These are phyloP conservation scores for Peromyscus californicus DNA, from an alignment of 2,113 vertebrate genomes.

Conservation along the genomic window DNA sequence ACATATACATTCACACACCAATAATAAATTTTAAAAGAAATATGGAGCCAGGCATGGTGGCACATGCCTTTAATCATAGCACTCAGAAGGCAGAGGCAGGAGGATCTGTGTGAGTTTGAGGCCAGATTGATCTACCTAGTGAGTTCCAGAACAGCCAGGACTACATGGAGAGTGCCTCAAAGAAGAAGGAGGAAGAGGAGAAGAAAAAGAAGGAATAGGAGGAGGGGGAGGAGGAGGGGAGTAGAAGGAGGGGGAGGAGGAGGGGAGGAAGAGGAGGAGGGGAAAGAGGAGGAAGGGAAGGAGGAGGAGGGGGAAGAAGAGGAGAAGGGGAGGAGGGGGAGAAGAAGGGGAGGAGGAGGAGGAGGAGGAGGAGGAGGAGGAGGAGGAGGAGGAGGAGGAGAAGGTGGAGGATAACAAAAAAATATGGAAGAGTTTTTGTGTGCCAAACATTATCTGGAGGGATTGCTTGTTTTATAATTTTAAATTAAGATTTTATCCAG, in stretches of 20 bases:
- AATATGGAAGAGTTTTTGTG: background rate
- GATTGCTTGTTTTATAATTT: background rate
- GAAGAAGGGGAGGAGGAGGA: too few species aligned
- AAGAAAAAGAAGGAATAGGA: too few species aligned
- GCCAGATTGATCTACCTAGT: background rate
- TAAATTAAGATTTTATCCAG: slow-evolving; percentile 21
- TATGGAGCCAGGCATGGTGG: background rate
- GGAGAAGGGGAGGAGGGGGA: background rate
- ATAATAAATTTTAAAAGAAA: background rate
- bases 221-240: background rate
- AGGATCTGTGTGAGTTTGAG: background rate
- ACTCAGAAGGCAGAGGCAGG: background rate
- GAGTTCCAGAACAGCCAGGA: background rate
- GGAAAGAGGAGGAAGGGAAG: background rate
- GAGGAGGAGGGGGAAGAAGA: too few species aligned
- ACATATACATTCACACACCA: background rate
- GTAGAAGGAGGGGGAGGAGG: background rate
- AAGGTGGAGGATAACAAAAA: background rate
- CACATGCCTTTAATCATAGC: background rate
- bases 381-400: too few species aligned
- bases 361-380: too few species aligned
- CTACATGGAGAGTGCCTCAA: background rate
- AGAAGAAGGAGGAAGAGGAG: background rate
- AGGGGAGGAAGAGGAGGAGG: too few species aligned
- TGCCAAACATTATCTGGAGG: background rate